phyloP scores from a whole-genome alignment of 2,797 vertebrate species.

The Novumbra hubbsi region DNA sequence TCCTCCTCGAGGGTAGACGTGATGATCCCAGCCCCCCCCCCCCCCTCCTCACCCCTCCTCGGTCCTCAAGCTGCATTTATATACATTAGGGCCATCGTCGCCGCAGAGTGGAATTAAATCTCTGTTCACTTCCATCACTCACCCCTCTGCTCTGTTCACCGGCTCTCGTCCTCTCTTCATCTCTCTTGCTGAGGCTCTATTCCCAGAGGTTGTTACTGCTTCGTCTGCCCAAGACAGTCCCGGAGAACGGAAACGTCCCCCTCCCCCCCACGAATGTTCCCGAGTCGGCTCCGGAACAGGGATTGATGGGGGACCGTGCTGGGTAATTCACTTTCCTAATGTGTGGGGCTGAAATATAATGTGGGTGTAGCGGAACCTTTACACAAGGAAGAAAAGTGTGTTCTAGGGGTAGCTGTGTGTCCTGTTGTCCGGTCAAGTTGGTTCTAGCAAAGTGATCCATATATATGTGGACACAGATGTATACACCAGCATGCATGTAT shows the following conservation, averaged over 20 bases:
- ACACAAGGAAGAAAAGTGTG: background rate
- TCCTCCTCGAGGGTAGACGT: slow-evolving; percentile 49
- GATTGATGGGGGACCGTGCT: slow-evolving; percentile 21
- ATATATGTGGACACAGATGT: slow-evolving; percentile 10
- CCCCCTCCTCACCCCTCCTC: slow-evolving; percentile 23
- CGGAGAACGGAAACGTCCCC: slow-evolving; percentile 31
- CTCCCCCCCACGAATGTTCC: no score
- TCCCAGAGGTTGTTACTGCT: slow-evolving; percentile 50
- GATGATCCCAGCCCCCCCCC: slow-evolving; percentile 39
- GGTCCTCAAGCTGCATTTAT: slow-evolving; percentile 60
- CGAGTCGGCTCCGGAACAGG: slow-evolving; percentile 32
- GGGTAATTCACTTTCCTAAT: slow-evolving; percentile 2
- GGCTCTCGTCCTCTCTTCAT: background rate
- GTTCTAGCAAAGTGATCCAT: slow-evolving; percentile 21
- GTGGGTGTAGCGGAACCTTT: background rate
- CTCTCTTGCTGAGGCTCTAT: slow-evolving; percentile 37
- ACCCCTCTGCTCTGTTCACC: slow-evolving; percentile 16
- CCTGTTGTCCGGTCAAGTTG: background rate
- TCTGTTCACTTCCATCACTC: slow-evolving; percentile 61
- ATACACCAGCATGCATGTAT: background rate
- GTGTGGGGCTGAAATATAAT: background rate
- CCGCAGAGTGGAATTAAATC: slow-evolving; percentile 67
- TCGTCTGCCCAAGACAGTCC: slow-evolving; percentile 25
- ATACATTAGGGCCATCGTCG: slow-evolving; percentile 66
- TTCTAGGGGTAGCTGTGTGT: background rate